Evolutionary conservation across 2,888 invertebrate species (phyloP).

Genomic region (Polyommatus icarus): DNA sequence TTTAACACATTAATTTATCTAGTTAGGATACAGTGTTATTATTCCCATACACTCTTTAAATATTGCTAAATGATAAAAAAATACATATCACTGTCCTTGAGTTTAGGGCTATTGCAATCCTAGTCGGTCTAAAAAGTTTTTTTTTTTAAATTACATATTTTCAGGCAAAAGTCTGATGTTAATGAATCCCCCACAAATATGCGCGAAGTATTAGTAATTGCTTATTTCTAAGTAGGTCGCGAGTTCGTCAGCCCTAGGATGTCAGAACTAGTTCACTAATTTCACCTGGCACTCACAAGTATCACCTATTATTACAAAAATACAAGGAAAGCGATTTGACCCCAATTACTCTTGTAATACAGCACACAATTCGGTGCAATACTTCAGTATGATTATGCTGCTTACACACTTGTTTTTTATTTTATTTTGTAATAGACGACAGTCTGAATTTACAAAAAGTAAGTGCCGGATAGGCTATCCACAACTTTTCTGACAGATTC

Average conservation of each 20-base stretch:
- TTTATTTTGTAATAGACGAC: background rate
- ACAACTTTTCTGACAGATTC: too few species aligned
- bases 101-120: background rate
- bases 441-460: too few species aligned
- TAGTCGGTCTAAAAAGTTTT: background rate
- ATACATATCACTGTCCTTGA: background rate
- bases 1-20: too few species aligned
- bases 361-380: background rate
- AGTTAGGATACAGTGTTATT: too few species aligned
- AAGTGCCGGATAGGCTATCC: too few species aligned
- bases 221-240: slow-evolving; percentile 18
- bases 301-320: slow-evolving; percentile 11
- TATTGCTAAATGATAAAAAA: too few species aligned
- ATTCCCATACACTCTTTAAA: too few species aligned
- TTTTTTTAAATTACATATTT: background rate
- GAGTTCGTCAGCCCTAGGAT: slow-evolving; percentile 21
- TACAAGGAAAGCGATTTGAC: background rate
- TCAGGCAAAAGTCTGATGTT: slow-evolving; percentile 10
- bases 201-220: slow-evolving; percentile 8
- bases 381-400: background rate
- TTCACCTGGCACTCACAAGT: slow-evolving; percentile 6
- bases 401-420: background rate
- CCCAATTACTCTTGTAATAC: background rate
- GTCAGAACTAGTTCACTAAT: slow-evolving; percentile 24
- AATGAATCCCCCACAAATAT: background rate